phyloP scores from a whole-genome alignment of 1,140 invertebrate genomes.

The Macrobrachium rosenbergii region DNA sequence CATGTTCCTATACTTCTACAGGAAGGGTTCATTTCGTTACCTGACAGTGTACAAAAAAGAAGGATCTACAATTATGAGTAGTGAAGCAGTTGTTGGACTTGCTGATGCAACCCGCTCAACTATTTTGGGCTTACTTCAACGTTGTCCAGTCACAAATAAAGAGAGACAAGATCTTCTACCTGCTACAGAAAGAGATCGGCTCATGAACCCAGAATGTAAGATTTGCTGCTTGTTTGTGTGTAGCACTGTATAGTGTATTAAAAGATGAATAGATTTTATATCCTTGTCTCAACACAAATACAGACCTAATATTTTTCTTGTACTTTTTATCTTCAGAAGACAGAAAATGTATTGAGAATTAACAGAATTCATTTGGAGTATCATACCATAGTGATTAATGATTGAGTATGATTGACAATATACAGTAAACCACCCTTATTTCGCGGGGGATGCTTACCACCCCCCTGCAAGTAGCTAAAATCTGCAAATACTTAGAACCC shows the following conservation, averaged over 20 bases:
- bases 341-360: too few species aligned
- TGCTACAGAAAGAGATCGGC: constrained; percentile 73
- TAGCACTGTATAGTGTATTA: too few species aligned
- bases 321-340: too few species aligned
- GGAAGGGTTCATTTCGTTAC: constrained; percentile 78
- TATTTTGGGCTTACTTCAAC: constrained; percentile 75
- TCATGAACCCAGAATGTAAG: constrained; percentile 65
- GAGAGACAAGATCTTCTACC: constrained; percentile 79
- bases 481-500: too few species aligned
- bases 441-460: too few species aligned
- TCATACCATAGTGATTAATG: too few species aligned
- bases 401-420: too few species aligned
- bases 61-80: constrained; percentile 79
- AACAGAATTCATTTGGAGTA: too few species aligned
- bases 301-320: too few species aligned
- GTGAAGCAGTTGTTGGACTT: constrained; percentile 79
- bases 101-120: constrained; percentile 77
- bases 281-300: background rate
- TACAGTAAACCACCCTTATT: too few species aligned
- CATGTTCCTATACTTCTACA: background rate
- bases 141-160: constrained; percentile 80
- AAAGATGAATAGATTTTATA: background rate
- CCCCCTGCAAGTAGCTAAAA: too few species aligned
- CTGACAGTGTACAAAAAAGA: constrained; percentile 83
- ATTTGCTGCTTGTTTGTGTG: background rate